Evolutionary conservation across 2,888 invertebrate species (phyloP).

Genomic region (Mythimna impura): DNA sequence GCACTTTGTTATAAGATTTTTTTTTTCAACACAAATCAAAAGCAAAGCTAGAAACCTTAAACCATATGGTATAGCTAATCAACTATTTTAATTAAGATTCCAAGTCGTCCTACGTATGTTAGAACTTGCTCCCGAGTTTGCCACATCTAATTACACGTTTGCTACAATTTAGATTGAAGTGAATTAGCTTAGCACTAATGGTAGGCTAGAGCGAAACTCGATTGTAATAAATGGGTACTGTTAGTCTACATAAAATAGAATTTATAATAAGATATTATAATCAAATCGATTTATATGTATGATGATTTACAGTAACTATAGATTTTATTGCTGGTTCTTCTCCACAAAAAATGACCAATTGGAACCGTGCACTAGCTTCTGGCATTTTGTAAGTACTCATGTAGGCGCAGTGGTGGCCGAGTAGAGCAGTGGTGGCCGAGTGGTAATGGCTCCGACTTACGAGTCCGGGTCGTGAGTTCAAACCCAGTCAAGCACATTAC

Average conservation of each 20-base stretch:
- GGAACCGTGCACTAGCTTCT: no score
- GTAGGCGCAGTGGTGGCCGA: no score
- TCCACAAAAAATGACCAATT: no score
- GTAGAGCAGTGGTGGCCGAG: no score
- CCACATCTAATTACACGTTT: slow-evolving; percentile 40
- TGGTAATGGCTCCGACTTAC: no score
- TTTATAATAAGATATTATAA: neutral
- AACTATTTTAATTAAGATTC: slow-evolving; percentile 19
- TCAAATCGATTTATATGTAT: no score
- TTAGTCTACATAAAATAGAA: neutral
- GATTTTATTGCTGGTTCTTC: no score
- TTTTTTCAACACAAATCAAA: neutral
- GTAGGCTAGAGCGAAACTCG: slow-evolving; percentile 23
- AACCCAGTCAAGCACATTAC: no score
- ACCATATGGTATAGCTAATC: neutral
- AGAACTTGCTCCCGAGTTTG: slow-evolving; percentile 32
- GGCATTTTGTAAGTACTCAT: no score
- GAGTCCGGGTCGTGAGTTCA: no score
- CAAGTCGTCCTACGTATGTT: slow-evolving; percentile 4
- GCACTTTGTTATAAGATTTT: neutral
- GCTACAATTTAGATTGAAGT: slow-evolving; percentile 33
- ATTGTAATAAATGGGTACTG: slow-evolving; percentile 5
- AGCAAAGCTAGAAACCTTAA: neutral
- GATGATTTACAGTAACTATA: no score
- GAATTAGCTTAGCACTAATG: slow-evolving; percentile 33